Base-by-base conservation (phyloP, 1,140 invertebrate species). In the Drosophila sproati region DNA sequence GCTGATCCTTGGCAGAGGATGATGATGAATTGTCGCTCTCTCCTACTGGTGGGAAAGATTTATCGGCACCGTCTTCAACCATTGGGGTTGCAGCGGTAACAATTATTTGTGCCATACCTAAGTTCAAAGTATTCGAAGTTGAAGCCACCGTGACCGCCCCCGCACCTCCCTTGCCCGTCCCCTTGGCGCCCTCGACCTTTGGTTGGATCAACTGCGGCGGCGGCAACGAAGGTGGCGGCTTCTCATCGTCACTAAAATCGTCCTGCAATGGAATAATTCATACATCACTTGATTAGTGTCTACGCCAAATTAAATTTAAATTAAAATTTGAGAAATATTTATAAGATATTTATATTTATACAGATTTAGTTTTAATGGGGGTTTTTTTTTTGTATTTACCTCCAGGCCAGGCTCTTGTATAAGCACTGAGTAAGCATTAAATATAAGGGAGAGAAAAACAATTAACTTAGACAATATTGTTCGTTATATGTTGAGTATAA, bases 21-120 rank as follows among this genome's bases (percentile, higher is more conserved):
- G 66, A 69, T 66, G 90, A 37, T 32, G 56, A 12, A 35, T 48
- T 35, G 5, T 73, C 76, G 80, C 85, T 71, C 73, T 91, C 82
- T 89, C 82, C 91, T 92, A 82, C 71, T 92, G 91, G 89, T 93
- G 92, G 74, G 91, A 92, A 79, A 92, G 71, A 91, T 89, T 86
- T 93, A 93, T 91, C 93, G 91, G 63, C 87, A 77, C 82, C 82
- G 91, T 97, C 96, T 92, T 98, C 97, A 77, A 95, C 93, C 96
- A 97, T 97, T 29, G 97, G 97, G 4, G 97, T 98, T 48, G 97
- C 97, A 29, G 96, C 96, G 10, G 97, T 98, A 87, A 98, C 97
- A 5, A 97, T 96, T 75, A 97, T 97, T 90, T 97, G 96, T 56
- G 96, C 96, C 51, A 97, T 96, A 60, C 96, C 96, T 50, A 97